Evolutionary conservation across 2,113 vertebrate genomes (phyloP), one percentile per base, ranked within the genome.

Genomic region (Sinocyclocheilus anshuiensis): DNA sequence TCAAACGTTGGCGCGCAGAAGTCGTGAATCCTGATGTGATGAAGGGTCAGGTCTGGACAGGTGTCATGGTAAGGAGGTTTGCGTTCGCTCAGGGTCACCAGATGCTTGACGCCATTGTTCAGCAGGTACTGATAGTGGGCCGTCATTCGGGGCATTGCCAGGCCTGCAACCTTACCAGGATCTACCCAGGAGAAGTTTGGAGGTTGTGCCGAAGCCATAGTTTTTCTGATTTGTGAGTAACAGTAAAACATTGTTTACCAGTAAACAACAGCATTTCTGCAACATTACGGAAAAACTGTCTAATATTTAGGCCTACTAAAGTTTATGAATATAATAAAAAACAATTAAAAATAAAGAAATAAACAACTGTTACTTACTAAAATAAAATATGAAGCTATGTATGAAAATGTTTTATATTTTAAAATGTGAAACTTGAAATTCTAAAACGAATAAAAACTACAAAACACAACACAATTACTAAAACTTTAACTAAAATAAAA

Each of bases 101-200:
- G 92, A 87, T 98, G 97, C 81, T 93, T 93, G 85, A 99, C 95
- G 0, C 97, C 96, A 2, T 88, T 93, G 13, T 95, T 95, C 87
- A 95, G 89, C 91, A 99, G 92, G 90, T 95, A 98, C 39, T 93
- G 95, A 90, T 99, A 99, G 63, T 99, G 96, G 0, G 94, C 94
- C 0, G 96, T 92, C 45, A 95, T 93, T 71, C 96, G 92, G 0
- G 98, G 97, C 92, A 98, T 89, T 0, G 95, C 97, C 94, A 99
- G 87, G 1, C 96, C 97, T 0, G 97, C 97, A 92, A 99, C 72
- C 57, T 94, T 95, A 2, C 92, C 93, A 1, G 93, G 93, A 0
- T 94, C 94, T 26, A 99, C 96, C 97, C 97, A 99, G 24, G 97
- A 98, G 92, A 99, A 99, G 86, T 98, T 99, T 65, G 94, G 93